Percentiles rank a stretch among this genome's conserved stretches.
Conservation (phyloP, 2,797 vertebrate genomes). For the Chiloscyllium punctatum region DNA sequence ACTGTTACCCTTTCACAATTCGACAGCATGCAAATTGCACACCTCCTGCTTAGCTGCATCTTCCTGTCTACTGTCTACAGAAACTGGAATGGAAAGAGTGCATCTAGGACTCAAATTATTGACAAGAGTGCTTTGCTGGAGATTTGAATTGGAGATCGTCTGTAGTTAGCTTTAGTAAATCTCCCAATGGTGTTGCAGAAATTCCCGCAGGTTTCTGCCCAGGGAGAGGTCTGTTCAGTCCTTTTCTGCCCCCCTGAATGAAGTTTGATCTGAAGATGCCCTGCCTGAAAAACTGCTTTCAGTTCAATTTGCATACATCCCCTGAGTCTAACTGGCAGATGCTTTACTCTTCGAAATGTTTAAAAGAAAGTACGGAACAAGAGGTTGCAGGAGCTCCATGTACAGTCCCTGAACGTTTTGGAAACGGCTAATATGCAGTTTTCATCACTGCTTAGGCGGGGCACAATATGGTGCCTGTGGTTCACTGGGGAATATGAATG, state of each 20-base stretch:
- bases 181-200: conserved; percentile 76
- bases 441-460: conserved; percentile 95
- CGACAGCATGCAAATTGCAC: conserved; percentile 94
- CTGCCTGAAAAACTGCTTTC: conserved; percentile 80
- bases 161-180: conserved; percentile 78
- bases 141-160: conserved; percentile 99
- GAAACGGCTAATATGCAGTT: conserved; percentile 94
- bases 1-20: conserved; percentile 96
- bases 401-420: conserved; percentile 88
- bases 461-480: conserved; percentile 93
- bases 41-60: conserved; percentile 76
- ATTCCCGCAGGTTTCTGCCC: conserved; percentile 83
- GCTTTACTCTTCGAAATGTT: conserved; percentile 80
- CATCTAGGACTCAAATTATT: conserved; percentile 72
- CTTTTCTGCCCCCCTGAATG: conserved; percentile 90
- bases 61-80: conserved; percentile 84
- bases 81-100: conserved; percentile 72
- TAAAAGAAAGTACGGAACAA: conserved; percentile 74
- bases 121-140: conserved; percentile 85
- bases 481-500: conserved; percentile 99
- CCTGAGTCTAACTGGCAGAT: conserved; percentile 77
- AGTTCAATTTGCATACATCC: conserved; percentile 83
- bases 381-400: conserved; percentile 55
- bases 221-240: conserved; percentile 78
- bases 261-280: conserved; percentile 91